Evolutionary conservation across 2,797 vertebrate genomes (phyloP), one percentile per base, ranked within the genome.

Genomic region (Myripristis jacobus): DNA sequence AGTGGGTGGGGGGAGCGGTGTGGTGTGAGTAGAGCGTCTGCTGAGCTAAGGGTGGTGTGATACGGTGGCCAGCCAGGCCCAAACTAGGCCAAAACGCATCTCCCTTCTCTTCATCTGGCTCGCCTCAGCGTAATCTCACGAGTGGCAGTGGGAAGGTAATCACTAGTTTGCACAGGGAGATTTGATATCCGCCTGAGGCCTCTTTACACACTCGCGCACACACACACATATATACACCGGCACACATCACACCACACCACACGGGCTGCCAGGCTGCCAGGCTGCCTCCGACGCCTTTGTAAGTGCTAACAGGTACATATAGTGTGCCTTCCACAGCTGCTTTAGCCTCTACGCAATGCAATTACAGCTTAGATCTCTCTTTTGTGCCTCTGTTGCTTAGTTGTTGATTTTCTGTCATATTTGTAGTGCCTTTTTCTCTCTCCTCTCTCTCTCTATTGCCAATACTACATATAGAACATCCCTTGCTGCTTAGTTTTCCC

Each of bases 21-120:
- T 81, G 88, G 72, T 55, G 77, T 79, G 74, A 44, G 79, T 36
- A 70, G 55, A 80, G 74, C 89, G 94, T 94, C 94, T 93, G 93
- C 86, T 25, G 89, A 89, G 91, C 77, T 51, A 66, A 88, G 81
- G 88, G 95, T 96, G 95, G 95, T 94, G 95, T 95, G 96, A 96
- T 94, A 93, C 92, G 92, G 93, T 80, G 89, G 92, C 92, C 92
- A 83, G 91, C 77, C 82, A 94, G 93, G 94, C 84, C 75, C 93
- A 87, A 92, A 91, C 88, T 90, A 90, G 92, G 82, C 91, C 88
- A 83, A 83, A 88, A 41, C 70, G 66, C 79, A 58, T 75, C 77
- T 55, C 76, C 19, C 66, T n/a, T 89, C 92, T 75, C 84, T 81
- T 90, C 83, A 80, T 34, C 73, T 83, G 82, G 89, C 90, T 70